Base-by-base conservation (phyloP, 2,113 vertebrate genomes). In the Arizona elegans region DNA sequence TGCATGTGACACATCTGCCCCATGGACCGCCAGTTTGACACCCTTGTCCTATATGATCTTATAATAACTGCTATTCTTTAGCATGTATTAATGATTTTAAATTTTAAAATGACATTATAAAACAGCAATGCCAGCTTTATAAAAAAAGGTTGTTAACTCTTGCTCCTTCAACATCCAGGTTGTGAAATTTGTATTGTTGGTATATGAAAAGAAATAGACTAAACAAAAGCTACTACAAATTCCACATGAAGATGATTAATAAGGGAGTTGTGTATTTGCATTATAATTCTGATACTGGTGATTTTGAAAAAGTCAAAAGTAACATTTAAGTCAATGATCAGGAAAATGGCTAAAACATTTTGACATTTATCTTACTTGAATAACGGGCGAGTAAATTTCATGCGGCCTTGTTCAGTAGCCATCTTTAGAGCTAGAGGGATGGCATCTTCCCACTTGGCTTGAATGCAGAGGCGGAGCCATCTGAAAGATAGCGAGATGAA, bases 321-420 rank as follows among this genome's bases (percentile, higher is more conserved):
- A 52, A 53, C 70, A 12, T 50, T 38, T 24, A 38, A 26, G 33
- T 81, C 70, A 81, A 19, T 38, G 47, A 81, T 81, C 11, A 13
- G 12, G 85, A 53, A 29, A 62, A 21, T 3, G 10, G 81, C 43
- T 86, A 94, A n/a, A 13, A 53, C 11, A 62, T 88, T 70, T 53
- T 87, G 21, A 53, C 58, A 33, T 19, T 53, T 90, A 24, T 94
- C 96, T 97, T 98, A 99, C 99, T 98, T 99, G 97, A 99, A 99
- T 90, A 99, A 97, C 0, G 99, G 99, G 1, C 99, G 98, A 1
- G 99, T 99, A 94, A 99, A 99, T 95, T 99, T 99, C 98, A 99
- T 98, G 94, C 99, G 97, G 92, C 99, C 99, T 96, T 99, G 99
- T 50, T 99, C 98, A 1, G 98, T 99, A 2, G 98, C 99, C 99